Base-by-base conservation (phyloP, 2,797 vertebrate genomes). In the Hippoglossus hippoglossus region DNA sequence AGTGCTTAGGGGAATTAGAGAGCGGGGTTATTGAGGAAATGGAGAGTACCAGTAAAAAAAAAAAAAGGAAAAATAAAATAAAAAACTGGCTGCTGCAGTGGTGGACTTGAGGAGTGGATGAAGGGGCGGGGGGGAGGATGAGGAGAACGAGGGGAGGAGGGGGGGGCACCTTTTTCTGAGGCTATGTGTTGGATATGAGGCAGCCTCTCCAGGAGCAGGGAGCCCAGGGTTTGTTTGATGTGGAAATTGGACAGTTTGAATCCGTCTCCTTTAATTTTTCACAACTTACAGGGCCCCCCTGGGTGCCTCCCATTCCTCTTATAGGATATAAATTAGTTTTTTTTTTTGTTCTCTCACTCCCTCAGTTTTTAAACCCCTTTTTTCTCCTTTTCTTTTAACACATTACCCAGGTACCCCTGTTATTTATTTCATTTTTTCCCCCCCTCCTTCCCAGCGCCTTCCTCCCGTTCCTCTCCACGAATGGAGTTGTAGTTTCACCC, bases 221-320 rank as follows among this genome's bases (percentile, higher is more conserved):
- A 93, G 96, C 96, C 90, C 94, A 90, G 94, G 94, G 94, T 94
- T 92, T 96, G 96, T 99, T 99, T 99, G 97, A 99, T 98, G 97
- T 99, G 97, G 97, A 99, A 99, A 99, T 99, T 98, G 98, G 97
- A 97, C 97, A 98, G 97, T 99, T 99, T 99, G 97, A 98, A 97
- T 98, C 96, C 95, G 95, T 98, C 97, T 96, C 96, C 96, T 99
- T 99, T 98, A 99, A 99, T 99, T 99, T 99, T 99, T 98, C 96
- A 99, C 96, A 96, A 97, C 96, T 96, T 96, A 95, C 95, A 96
- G 95, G 93, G 91, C 95, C 95, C 96, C 96, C 95, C 95, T 87
- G 96, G 94, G 96, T 95, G 94, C 92, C 91, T 88, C 94, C 94
- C 94, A 93, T 91, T 96, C 94, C 95, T 95, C 95, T 96, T 95